Evolutionary conservation across 2,797 vertebrate genomes (phyloP), one percentile per base, ranked within the genome.

Genomic region (Alectoris magna): DNA sequence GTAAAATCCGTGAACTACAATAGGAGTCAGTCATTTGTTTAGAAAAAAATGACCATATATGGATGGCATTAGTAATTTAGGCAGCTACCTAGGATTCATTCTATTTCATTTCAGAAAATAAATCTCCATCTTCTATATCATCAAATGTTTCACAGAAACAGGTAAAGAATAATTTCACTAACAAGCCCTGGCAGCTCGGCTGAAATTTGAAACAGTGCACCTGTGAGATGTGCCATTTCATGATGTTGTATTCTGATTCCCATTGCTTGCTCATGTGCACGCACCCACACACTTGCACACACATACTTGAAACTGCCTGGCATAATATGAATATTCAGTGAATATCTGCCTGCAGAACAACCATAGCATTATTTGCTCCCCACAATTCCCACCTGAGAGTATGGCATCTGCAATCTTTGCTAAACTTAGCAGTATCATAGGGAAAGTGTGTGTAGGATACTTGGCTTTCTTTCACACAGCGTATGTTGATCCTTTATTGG

Each of bases 101-200:
- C 68, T 53, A 44, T 46, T 68, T 63, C 14, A 51, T 80, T 84
- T 82, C 41, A 73, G 48, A 60, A 91, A 78, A 39, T 27, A 63
- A 59, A 82, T 90, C 79, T 39, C 46, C 1, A 5, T 72, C 55
- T 38, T 74, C 1, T 71, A 8, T 41, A 17, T 74, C 59, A 74
- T 24, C 38, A 87, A 44, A 21, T 69, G 51, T 60, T 86, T 56
- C 66, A 76, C 16, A 87, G 71, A 77, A 90, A 75, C 5, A 2
- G 55, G 73, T 90, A 58, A 94, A 94, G 44, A 94, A 85, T 88
- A 73, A 72, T 62, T 89, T 79, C 17, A 76, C 73, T 79, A 76
- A 69, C 60, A 79, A 83, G 56, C 39, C 27, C 53, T 23, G 29
- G 29, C 66, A 84, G 62, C 14, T 22, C 27, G 67, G 19, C 43